Base-by-base conservation (phyloP, 2,797 vertebrate species). In the Malurus leucopterus region DNA sequence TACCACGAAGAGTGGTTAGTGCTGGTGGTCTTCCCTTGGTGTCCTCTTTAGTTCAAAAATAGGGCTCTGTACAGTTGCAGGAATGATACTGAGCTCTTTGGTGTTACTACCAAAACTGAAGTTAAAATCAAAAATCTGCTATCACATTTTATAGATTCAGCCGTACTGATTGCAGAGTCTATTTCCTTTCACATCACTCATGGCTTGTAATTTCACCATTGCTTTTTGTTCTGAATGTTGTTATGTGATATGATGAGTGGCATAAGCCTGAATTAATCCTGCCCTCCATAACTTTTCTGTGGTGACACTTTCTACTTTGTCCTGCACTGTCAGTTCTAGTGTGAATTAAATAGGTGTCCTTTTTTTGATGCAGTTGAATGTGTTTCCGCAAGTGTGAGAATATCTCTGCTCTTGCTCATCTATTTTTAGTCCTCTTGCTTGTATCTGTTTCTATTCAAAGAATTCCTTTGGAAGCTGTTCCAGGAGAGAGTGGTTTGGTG, bases 401-500 rank as follows among this genome's bases (percentile, higher is more conserved):
- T 58, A 63, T 89, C 72, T 94, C 90, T 64, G 10, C 84, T 94
- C 62, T 93, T 89, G 11, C 89, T 79, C 1, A 1, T 73, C 93
- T 98, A 97, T 97, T 97, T 97, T 97, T 97, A 97, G 95, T 68
- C 71, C 47, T 61, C 65, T 91, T 93, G 93, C 94, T 95, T 93
- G 87, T 95, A 67, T 94, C 87, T 95, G 88, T 95, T 96, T 96
- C 96, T 96, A 95, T 96, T 97, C 93, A 96, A 84, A 95, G 95
- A 95, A 96, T 96, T 95, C 84, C 80, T 91, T 92, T 95, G 94
- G 91, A 96, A 93, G 86, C 73, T 12, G 27, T 97, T 96, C 67
- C 87, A 88, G 86, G 81, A 86, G 91, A 90, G 70, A 6, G 40
- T 5, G 58, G 49, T 75, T 92, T 8, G 8, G 59, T 2, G 27